Evolutionary conservation across 1,140 invertebrate species (phyloP).

Genomic region (Diabrotica virgifera): DNA sequence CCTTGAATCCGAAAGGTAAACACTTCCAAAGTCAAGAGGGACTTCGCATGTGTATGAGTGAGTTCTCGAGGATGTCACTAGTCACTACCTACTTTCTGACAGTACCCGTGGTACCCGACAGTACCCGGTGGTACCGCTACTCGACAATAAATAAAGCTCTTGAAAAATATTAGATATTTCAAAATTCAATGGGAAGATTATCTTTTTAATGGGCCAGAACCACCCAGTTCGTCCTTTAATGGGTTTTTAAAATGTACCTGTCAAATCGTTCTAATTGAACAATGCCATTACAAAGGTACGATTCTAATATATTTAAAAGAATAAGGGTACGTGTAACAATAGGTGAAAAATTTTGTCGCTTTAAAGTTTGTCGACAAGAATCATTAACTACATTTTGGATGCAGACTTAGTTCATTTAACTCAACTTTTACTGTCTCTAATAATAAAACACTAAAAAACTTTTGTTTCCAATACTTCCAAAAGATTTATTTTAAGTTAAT

Average conservation of each 20-base stretch:
- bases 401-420: no score
- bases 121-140: neutral
- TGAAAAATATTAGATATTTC: neutral
- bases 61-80: neutral
- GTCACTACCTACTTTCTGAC: neutral
- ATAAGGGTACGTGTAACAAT: no score
- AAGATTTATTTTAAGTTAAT: no score
- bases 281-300: neutral
- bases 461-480: no score
- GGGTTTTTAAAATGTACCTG: neutral
- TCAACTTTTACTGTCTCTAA: no score
- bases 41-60: neutral
- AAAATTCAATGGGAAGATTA: neutral
- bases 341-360: no score
- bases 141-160: neutral
- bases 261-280: neutral
- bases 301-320: no score
- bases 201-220: neutral
- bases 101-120: neutral
- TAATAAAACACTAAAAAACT: no score
- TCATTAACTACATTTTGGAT: no score
- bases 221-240: neutral
- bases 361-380: no score
- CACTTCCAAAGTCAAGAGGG: neutral
- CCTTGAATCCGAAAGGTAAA: neutral